phyloP scores from a whole-genome alignment of 1,140 invertebrate genomes.

The Cydia amplana region DNA sequence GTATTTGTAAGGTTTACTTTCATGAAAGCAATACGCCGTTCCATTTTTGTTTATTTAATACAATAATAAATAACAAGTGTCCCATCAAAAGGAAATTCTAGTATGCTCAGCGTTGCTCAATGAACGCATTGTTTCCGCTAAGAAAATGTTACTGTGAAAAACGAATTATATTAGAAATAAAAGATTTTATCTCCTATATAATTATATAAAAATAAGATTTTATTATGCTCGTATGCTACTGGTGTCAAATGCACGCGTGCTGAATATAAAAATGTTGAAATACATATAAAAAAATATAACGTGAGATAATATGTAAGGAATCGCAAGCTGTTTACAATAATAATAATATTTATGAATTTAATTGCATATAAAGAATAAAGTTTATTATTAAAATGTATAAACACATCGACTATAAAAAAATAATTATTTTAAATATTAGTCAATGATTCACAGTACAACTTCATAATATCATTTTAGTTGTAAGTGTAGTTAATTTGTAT shows the following conservation, averaged over 20 bases:
- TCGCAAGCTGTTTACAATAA: constrained; percentile 46
- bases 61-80: neutral
- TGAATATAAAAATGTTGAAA: constrained; percentile 44
- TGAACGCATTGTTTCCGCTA: constrained; percentile 41
- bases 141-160: constrained; percentile 59
- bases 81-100: neutral
- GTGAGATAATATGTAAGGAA: constrained; percentile 28
- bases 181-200: constrained; percentile 67
- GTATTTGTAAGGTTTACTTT: too few species aligned
- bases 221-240: constrained; percentile 65
- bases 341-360: constrained; percentile 34
- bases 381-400: constrained; percentile 15
- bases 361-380: constrained; percentile 1
- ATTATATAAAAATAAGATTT: constrained; percentile 54
- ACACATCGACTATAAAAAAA: constrained; percentile 24
- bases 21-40: too few species aligned
- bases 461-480: constrained; percentile 55
- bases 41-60: neutral
- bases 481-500: constrained; percentile 39
- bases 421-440: constrained; percentile 27
- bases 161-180: constrained; percentile 55
- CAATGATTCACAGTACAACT: constrained; percentile 43
- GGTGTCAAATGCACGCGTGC: constrained; percentile 71
- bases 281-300: constrained; percentile 34
- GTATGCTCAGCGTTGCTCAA: constrained; percentile 61